Evolutionary conservation across 1,140 invertebrate species (phyloP), one percentile per base, ranked within the genome.

Genomic region (Spodoptera frugiperda): DNA sequence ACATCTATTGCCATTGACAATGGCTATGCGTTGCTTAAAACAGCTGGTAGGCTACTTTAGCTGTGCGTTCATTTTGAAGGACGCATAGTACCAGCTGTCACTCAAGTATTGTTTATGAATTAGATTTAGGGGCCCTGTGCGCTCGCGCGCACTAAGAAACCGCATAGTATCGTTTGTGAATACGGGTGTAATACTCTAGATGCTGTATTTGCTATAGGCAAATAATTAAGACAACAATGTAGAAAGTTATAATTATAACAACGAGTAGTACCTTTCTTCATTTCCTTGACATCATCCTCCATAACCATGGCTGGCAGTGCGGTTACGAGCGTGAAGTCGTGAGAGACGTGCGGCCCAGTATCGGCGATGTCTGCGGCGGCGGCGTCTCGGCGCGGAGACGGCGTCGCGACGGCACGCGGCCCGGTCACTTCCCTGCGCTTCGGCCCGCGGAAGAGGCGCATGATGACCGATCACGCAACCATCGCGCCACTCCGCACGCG

Each of bases 221-320:
- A 39, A 39, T 39, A 1, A n/a, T n/a, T n/a, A 25, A 39, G 33
- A 39, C 33, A 39, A 53, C 8, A 17, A 53, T 9, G 4, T 12
- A 53, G 3, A 53, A 3, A 17, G n/a, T 17, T 17, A 17, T 17
- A 4, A 15, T 3, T 19, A 10, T 54, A 10, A 57, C 21, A 14
- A 3, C 30, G 21, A 67, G n/a, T 48, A 30, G 19, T 82, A 94
- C 94, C 94, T 89, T 94, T 94, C 75, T 94, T 94, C 91, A 94
- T 94, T 81, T 94, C 94, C 81, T 89, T 93, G 46, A 93, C 91
- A 77, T 92, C 95, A 82, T 95, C 95, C 79, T 96, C 95, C 87
- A 95, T 94, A 78, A 95, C 95, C 72, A 95, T 94, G 67, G 95
- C 95, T 70, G 95, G 95, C 74, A 95, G 89, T 59, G 95, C 95